These are phyloP conservation scores for Drosophila persimilis DNA, from an alignment of 1,140 invertebrate genomes.

Conservation along the genomic window DNA sequence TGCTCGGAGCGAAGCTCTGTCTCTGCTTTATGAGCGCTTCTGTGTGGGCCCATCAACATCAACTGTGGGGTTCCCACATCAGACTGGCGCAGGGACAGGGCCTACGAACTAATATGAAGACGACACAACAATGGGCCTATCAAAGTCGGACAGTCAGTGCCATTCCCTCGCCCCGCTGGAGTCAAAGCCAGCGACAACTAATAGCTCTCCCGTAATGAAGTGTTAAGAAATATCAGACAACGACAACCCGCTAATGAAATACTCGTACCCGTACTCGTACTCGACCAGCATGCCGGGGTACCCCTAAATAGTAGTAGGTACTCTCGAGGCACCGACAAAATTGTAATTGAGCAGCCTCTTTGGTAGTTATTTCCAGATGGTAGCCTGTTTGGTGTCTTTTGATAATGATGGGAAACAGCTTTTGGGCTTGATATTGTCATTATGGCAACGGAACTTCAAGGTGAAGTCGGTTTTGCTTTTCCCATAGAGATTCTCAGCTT, in stretches of 20 bases:
- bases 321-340: conserved; percentile 19
- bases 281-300: conserved; percentile 23
- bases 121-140: conserved; percentile 68
- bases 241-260: conserved; percentile 58
- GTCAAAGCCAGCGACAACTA: conserved; percentile 43
- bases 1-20: conserved; percentile 16
- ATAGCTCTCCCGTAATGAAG: conserved; percentile 65
- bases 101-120: conserved; percentile 20
- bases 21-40: conserved; percentile 39
- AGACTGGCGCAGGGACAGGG: conserved; percentile 29
- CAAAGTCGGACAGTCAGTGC: conserved; percentile 44
- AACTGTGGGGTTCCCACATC: conserved; percentile 24
- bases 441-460: conserved; percentile 2
- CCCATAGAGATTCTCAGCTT: background rate
- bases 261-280: conserved; percentile 4
- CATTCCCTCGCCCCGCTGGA: background rate
- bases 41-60: conserved; percentile 47
- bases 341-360: conserved; percentile 32
- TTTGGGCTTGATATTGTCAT: conserved; percentile 13
- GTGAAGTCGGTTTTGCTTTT: background rate
- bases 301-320: no score
- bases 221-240: conserved; percentile 62
- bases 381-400: conserved; percentile 11
- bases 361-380: conserved; percentile 14
- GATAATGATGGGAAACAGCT: conserved; percentile 59